Percentiles rank a stretch among this genome's conserved stretches.
phyloP scores from a whole-genome alignment of 2,113 vertebrate genomes.

The Tetrao urogallus region DNA sequence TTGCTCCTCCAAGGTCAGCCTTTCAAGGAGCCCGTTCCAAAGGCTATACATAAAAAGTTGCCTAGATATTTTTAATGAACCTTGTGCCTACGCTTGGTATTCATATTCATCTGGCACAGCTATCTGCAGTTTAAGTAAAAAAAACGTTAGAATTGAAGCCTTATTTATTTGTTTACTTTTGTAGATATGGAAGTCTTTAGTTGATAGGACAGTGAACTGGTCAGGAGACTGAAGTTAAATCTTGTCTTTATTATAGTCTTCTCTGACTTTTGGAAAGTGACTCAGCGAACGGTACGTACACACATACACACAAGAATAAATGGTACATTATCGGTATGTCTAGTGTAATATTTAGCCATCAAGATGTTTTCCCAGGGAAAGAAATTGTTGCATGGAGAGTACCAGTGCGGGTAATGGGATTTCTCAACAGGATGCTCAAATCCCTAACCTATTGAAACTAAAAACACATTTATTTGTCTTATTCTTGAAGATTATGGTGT shows the following conservation, averaged over 20 bases:
- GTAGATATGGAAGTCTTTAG: neutral
- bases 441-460: neutral
- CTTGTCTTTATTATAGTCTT: neutral
- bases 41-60: neutral
- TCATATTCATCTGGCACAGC: neutral
- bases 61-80: neutral
- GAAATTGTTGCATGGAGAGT: neutral
- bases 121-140: neutral
- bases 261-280: neutral
- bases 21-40: neutral
- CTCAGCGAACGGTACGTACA: neutral
- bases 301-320: neutral
- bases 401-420: neutral
- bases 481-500: neutral
- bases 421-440: neutral
- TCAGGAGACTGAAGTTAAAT: neutral
- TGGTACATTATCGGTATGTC: neutral
- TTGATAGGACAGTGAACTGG: neutral
- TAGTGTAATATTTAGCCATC: neutral
- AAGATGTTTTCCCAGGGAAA: neutral
- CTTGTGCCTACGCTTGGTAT: neutral
- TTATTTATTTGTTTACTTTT: neutral
- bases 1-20: neutral
- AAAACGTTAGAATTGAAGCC: neutral
- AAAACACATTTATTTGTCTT: neutral